Base-by-base conservation (phyloP, 1,140 invertebrate species). In the Hycleus cichorii region DNA sequence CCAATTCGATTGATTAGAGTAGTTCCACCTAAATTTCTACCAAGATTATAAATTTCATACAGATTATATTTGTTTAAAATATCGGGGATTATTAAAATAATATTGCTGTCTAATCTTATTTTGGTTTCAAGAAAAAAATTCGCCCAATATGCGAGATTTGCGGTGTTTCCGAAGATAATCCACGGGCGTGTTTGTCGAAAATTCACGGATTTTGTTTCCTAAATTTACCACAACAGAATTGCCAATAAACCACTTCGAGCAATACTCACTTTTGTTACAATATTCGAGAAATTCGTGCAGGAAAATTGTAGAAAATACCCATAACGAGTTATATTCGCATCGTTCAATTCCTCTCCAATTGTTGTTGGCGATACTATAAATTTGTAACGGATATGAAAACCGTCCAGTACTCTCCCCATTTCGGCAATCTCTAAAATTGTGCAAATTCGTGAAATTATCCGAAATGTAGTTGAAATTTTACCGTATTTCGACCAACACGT, bases 1-100 rank as follows among this genome's bases (percentile, higher is more conserved):
- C 43, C 51, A 32, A 45, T 12, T 27, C 45, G 4, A 4, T 25
- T 53, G 8, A 53, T 46, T 10, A 46, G n/a, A 26, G 51, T 25
- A 18, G 5, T 42, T 27, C 39, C 43, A n/a, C 51, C 51, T 3
- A 53, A 2, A 38, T 53, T 7, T 1, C 32, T n/a, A 11, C 42
- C 51, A 26, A 45, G 51, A 46, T 53, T 53, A 8, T 53, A 53
- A 12, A 53, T 38, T 10, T 53, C 43, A 26, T 44, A 45, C 1
- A 53, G 9, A 4, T 53, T 45, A 53, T 46, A 53, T 32, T 4
- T 45, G 10, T n/a, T 45, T 11, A 46, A 1, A 32, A n/a, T 27
- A n/a, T 38, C 25, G 11, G 42, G n/a, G 7, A 53, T 25, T 27
- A 27, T 38, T 7, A 53, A n/a, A 44, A 38, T 45, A 2, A 46